Evolutionary conservation across 1,140 invertebrate species (phyloP).

Genomic region (Hetaerina americana): DNA sequence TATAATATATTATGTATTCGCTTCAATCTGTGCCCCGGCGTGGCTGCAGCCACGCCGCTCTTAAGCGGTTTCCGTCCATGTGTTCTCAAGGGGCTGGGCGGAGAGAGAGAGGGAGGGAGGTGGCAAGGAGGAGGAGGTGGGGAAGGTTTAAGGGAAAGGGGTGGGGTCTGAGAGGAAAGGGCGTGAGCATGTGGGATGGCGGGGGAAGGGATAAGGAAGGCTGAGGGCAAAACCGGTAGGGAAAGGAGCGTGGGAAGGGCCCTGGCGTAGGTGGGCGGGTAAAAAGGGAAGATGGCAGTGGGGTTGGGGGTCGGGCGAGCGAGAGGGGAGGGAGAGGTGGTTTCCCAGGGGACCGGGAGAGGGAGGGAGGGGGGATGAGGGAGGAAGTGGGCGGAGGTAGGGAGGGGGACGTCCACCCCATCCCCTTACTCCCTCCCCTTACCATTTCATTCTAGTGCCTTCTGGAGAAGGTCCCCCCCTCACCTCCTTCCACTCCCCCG

Average conservation of each 20-base stretch:
- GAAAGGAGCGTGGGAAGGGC: neutral
- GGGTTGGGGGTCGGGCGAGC: slow-evolving; percentile 25
- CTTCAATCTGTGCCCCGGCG: too few relatives aligned
- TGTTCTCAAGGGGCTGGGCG: neutral
- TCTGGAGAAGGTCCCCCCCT: too few relatives aligned
- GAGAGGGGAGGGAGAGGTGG: slow-evolving; percentile 27
- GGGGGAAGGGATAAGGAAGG: slow-evolving; percentile 17
- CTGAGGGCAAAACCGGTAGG: neutral
- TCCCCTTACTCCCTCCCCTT: neutral
- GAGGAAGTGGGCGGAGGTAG: slow-evolving; percentile 29
- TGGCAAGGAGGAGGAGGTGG: too few relatives aligned
- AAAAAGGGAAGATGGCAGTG: slow-evolving; percentile 28
- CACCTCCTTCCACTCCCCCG: too few relatives aligned
- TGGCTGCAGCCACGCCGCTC: slow-evolving; percentile 2
- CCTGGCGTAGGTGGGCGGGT: slow-evolving; percentile 21
- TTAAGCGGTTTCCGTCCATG: slow-evolving; percentile 21
- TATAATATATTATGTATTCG: too few relatives aligned
- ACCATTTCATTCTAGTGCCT: neutral
- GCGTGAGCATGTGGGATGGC: too few relatives aligned
- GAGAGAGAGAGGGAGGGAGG: neutral
- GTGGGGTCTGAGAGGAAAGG: too few relatives aligned
- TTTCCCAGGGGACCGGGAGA: slow-evolving; percentile 28
- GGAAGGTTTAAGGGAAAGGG: too few relatives aligned
- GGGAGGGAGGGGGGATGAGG: slow-evolving; percentile 24
- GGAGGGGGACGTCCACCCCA: slow-evolving; percentile 27